phyloP scores from a whole-genome alignment of 2,888 invertebrate species.

The Phortica magna region DNA sequence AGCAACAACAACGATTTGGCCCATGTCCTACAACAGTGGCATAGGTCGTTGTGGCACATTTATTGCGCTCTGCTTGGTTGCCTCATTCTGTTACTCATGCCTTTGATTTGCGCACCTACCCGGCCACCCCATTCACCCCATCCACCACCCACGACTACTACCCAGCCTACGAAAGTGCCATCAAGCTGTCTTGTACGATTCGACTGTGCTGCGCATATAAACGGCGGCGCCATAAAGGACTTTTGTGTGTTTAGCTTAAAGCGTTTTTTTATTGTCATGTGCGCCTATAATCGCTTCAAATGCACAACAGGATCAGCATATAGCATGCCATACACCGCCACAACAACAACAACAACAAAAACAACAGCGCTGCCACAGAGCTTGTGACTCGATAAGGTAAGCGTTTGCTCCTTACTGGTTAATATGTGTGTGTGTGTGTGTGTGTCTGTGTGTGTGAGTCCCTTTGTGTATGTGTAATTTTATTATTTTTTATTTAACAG shows the following conservation, averaged over 20 bases:
- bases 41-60: neutral
- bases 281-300: constrained; percentile 46
- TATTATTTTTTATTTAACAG: constrained; percentile 5
- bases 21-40: constrained; percentile 4
- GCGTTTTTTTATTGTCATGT: constrained; percentile 52
- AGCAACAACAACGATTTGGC: constrained; percentile 21
- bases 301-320: constrained; percentile 16
- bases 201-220: constrained; percentile 3
- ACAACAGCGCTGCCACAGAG: no score
- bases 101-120: no score
- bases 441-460: neutral
- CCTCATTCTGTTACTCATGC: neutral
- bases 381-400: no score
- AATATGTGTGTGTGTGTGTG: constrained; percentile 15
- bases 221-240: neutral
- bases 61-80: neutral
- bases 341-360: no score
- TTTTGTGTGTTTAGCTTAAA: constrained; percentile 41
- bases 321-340: neutral
- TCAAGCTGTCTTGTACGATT: neutral
- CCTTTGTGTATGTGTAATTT: neutral
- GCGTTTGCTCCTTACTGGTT: neutral
- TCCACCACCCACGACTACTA: neutral
- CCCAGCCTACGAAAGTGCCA: no score
- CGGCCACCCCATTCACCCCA: neutral